phyloP scores from a whole-genome alignment of 2,797 vertebrate genomes.

The Muraenolepis orangiensis region DNA sequence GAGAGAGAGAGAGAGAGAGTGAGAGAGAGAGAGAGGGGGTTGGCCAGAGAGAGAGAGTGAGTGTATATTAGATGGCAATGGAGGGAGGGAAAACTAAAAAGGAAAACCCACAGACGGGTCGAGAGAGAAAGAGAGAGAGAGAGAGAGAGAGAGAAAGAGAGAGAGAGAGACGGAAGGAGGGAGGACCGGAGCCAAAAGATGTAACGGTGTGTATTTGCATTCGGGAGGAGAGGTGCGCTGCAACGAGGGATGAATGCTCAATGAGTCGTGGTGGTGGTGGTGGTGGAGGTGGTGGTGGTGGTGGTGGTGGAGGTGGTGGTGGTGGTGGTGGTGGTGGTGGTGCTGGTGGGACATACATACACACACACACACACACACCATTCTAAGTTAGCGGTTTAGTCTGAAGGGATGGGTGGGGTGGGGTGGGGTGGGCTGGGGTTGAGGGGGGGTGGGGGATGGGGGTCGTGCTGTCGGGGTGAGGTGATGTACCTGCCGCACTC shows the following conservation, averaged over 20 bases:
- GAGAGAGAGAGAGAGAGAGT: background rate
- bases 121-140: conserved; percentile 11
- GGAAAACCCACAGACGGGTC: background rate
- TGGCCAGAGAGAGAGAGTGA: too few relatives aligned
- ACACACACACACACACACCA: too few relatives aligned
- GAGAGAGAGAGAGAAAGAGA: conserved; percentile 9
- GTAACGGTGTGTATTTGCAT: conserved; percentile 67
- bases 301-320: too few relatives aligned
- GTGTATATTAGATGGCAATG: conserved; percentile 12
- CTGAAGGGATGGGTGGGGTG: conserved; percentile 5
- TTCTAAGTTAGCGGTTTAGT: conserved; percentile 50
- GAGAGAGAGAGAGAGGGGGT: too few relatives aligned
- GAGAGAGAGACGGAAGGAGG: conserved; percentile 7
- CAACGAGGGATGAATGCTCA: conserved; percentile 55
- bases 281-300: background rate
- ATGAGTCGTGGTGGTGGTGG: conserved; percentile 12
- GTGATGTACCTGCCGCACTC: conserved; percentile 46
- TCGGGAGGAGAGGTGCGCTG: conserved; percentile 51
- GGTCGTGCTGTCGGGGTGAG: conserved; percentile 17
- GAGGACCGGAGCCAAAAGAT: conserved; percentile 51
- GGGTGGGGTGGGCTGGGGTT: background rate
- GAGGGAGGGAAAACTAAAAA: conserved; percentile 12
- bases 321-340: background rate
- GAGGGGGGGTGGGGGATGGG: background rate
- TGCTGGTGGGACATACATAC: too few relatives aligned